Base-by-base conservation (phyloP, 2,113 vertebrate species). In the Coreoperca whiteheadi region DNA sequence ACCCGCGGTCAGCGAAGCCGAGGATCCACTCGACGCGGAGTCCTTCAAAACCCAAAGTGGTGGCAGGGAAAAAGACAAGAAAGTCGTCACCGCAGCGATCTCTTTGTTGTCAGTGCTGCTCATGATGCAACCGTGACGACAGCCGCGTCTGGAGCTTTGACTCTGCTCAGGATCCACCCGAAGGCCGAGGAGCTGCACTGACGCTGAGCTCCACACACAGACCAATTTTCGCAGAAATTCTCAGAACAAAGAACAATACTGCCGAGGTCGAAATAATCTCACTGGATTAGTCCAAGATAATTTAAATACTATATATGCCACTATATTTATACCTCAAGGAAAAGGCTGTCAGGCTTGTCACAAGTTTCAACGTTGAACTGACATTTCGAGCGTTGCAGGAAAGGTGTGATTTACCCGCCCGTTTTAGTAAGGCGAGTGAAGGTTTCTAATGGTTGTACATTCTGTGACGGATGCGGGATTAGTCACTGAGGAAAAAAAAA, bases 101-200 rank as follows among this genome's bases (percentile, higher is more conserved):
- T 67, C 57, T 87, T 46, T 73, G 41, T 57, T 41, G 59, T 79
- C 70, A 60, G 73, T 1, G 32, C 65, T 37, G 79, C 21, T 48
- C 57, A 4, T 68, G 76, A 84, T 80, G 79, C 84, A 82, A 88
- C 67, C 1, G 1, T 74, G 79, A 87, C 7, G 72, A 63, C 74
- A 70, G 43, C 59, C 2, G 65, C 1, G 10, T 75, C 59, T 57
- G 60, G 43, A 72, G 71, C 71, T 77, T 53, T 34, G 56, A 72
- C 69, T 69, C 59, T 51, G 11, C 25, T 53, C 41, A n/a, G 32
- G 39, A 68, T 6, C 53, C 67, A 65, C 57, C 77, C 30, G 3
- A 12, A 34, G 28, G 59, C 48, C 48, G 61, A 30, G 30, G 53
- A 23, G 70, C 54, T 15, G 65, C 20, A 32, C 10, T 2, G 10